These are phyloP conservation scores for Merluccius polli DNA, from an alignment of 2,797 vertebrate genomes.

Conservation along the genomic window DNA sequence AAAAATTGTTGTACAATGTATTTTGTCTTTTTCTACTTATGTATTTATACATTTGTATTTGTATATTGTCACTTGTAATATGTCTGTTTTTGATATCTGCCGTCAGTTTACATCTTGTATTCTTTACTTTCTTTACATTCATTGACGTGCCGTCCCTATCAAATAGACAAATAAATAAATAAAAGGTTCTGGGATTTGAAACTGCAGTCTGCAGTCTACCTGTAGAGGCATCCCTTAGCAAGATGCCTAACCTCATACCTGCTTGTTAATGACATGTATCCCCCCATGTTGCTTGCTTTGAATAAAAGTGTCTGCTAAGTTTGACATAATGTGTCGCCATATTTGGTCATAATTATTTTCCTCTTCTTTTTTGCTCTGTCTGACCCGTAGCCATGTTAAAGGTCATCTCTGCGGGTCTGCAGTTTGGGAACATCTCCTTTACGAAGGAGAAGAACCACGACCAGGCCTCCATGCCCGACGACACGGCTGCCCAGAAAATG, in stretches of 20 bases:
- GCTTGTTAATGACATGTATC: not conserved
- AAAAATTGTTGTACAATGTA: no score
- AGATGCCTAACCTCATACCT: not conserved
- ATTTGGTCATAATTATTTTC: not conserved
- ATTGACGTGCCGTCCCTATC: no score
- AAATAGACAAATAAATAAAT: no score
- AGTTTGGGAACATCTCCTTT: slow-evolving; percentile 88
- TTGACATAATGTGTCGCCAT: not conserved
- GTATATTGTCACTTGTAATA: no score
- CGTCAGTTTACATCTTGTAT: no score
- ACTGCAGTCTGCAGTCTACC: not conserved
- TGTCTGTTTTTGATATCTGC: no score
- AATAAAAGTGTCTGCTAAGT: not conserved
- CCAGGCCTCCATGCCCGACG: slow-evolving; percentile 91
- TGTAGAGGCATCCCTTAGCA: not conserved
- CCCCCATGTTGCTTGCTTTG: not conserved
- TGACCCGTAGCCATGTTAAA: slow-evolving; percentile 80
- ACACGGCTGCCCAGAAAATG: slow-evolving; percentile 91
- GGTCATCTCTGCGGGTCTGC: slow-evolving; percentile 83
- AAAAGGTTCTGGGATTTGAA: not conserved
- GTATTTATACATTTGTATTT: no score
- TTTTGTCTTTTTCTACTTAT: no score
- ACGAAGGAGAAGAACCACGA: slow-evolving; percentile 85
- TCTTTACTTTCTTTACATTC: no score
- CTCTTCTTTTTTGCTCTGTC: not conserved